Percentiles rank a stretch among this genome's conserved stretches.
phyloP scores from a whole-genome alignment of 2,113 vertebrate species.

The Chionodraco myersi region DNA sequence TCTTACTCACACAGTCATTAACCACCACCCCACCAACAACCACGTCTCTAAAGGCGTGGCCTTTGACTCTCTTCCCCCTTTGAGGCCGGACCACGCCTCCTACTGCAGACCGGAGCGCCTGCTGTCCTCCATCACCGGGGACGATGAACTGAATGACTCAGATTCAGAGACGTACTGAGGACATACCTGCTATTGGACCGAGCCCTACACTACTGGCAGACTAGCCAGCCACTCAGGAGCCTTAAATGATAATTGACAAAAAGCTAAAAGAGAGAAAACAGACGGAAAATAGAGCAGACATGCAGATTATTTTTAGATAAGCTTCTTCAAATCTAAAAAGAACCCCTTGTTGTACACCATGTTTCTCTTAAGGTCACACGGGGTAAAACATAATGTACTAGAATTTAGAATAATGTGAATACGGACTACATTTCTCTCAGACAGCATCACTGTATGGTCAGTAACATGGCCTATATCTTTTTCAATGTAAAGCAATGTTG shows the following conservation, averaged over 20 bases:
- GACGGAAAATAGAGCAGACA: slow-evolving; percentile 19
- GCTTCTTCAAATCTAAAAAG: slow-evolving; percentile 53
- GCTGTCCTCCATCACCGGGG: slow-evolving; percentile 84
- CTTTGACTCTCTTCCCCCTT: slow-evolving; percentile 89
- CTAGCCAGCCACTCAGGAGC: slow-evolving; percentile 73
- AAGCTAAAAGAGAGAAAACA: slow-evolving; percentile 1
- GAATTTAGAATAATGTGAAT: slow-evolving; percentile 22
- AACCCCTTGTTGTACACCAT: slow-evolving; percentile 15
- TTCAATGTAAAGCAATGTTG: slow-evolving; percentile 21
- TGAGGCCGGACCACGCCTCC: slow-evolving; percentile 90
- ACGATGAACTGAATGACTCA: slow-evolving; percentile 96
- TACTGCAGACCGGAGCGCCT: slow-evolving; percentile 90
- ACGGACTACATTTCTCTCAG: slow-evolving; percentile 8
- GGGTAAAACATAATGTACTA: slow-evolving; percentile 5
- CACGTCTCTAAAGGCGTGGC: slow-evolving; percentile 89
- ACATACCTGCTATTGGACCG: slow-evolving; percentile 22
- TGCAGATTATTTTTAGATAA: slow-evolving; percentile 46
- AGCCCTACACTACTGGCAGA: slow-evolving; percentile 41
- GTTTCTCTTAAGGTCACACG: slow-evolving; percentile 30
- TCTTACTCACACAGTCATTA: slow-evolving; percentile 87
- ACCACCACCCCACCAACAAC: slow-evolving; percentile 89
- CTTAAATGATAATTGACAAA: slow-evolving; percentile 59
- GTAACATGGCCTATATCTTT: slow-evolving; percentile 47
- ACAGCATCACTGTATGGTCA: slow-evolving; percentile 34
- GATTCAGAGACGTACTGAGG: slow-evolving; percentile 97